Conservation (phyloP, 2,797 vertebrate genomes). For the Muscicapa comitata region DNA sequence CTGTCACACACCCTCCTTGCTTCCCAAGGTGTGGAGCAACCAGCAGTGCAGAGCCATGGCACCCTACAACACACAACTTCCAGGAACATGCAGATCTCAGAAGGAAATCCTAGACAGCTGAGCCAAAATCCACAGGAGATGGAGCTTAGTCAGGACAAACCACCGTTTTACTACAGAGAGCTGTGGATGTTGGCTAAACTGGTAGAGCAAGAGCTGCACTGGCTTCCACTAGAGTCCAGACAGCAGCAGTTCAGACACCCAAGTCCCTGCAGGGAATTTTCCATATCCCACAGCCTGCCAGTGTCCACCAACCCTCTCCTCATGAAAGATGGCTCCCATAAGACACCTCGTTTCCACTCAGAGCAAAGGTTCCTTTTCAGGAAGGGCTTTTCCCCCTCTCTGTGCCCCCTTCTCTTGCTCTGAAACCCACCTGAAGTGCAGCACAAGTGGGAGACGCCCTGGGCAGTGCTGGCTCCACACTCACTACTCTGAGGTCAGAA, state of each 20-base stretch:
- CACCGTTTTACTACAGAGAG: background rate
- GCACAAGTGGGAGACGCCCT: background rate
- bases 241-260: background rate
- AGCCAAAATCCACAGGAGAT: background rate
- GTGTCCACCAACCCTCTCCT: background rate
- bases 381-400: background rate
- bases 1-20: background rate
- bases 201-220: background rate
- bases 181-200: background rate
- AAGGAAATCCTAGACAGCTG: background rate
- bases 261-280: background rate
- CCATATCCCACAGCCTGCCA: background rate
- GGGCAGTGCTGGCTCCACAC: background rate
- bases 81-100: background rate
- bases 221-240: background rate
- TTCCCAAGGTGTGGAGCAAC: fast-evolving
- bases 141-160: background rate
- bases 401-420: background rate
- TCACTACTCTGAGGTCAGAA: background rate
- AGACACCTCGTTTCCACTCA: background rate
- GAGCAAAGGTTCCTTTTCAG: background rate
- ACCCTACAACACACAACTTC: background rate
- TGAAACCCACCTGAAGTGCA: background rate
- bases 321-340: background rate
- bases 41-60: background rate